Evolutionary conservation across 1,140 invertebrate genomes (phyloP).

Genomic region (Apis florea): DNA sequence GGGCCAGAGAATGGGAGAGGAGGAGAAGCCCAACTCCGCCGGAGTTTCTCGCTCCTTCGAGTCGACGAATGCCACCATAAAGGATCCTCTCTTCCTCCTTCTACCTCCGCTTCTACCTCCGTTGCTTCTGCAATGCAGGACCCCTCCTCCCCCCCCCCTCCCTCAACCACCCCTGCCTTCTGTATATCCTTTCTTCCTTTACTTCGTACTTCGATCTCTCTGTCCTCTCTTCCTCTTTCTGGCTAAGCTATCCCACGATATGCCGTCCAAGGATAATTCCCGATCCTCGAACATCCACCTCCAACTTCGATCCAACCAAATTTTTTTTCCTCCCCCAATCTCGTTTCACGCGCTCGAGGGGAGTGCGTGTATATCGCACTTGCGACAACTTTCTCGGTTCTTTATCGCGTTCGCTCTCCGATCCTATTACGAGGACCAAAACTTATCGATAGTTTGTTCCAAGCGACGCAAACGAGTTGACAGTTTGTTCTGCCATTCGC

Average conservation of each 20-base stretch:
- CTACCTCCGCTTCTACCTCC: no score
- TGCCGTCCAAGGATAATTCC: conserved; percentile 58
- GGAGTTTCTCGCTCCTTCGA: conserved; percentile 53
- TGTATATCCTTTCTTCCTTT: conserved; percentile 19
- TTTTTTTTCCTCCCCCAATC: not conserved
- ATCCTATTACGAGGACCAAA: not conserved
- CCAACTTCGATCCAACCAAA: not conserved
- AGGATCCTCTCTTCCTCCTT: conserved; percentile 56
- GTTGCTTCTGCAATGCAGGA: conserved; percentile 48
- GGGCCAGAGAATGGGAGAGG: conserved; percentile 42
- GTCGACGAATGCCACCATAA: conserved; percentile 54
- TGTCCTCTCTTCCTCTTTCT: conserved; percentile 20
- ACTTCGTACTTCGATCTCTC: conserved; percentile 36
- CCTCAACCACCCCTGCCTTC: not conserved
- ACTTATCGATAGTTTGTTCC: not conserved
- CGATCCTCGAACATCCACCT: conserved; percentile 44
- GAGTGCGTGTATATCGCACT: not conserved
- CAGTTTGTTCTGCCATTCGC: not conserved
- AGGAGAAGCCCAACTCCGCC: conserved; percentile 35
- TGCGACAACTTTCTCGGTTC: not conserved
- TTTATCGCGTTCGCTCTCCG: no score
- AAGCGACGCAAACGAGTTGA: not conserved
- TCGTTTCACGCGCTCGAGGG: not conserved
- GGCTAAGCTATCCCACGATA: conserved; percentile 48
- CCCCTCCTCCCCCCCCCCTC: no score